Percentiles rank a stretch among this genome's conserved stretches.
These are phyloP conservation scores for Thera obeliscata DNA, from an alignment of 2,888 invertebrate species.

Conservation along the genomic window DNA sequence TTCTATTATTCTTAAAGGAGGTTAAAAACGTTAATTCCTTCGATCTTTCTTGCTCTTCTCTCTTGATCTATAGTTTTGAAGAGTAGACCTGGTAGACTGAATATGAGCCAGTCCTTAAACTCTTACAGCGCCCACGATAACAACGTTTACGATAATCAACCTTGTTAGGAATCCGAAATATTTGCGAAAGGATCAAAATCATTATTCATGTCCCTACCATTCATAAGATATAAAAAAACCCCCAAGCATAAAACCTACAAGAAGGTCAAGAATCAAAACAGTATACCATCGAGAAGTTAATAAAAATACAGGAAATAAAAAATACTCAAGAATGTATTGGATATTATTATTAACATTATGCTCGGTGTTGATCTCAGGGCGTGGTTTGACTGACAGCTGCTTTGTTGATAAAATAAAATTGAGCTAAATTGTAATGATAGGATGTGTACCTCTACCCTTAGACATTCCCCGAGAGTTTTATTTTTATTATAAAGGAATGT, in stretches of 20 bases:
- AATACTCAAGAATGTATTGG: conserved; percentile 19
- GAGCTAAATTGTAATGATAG: too few species aligned
- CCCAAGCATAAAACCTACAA: neutral
- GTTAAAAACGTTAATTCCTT: too few species aligned
- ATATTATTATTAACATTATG: conserved; percentile 6
- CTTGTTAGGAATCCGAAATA: neutral
- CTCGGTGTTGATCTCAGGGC: conserved; percentile 5
- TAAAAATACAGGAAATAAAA: conserved; percentile 5
- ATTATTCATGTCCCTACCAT: conserved; percentile 6
- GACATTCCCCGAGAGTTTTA: too few species aligned
- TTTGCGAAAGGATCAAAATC: conserved; percentile 1
- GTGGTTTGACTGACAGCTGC: conserved; percentile 10
- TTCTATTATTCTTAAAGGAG: too few species aligned
- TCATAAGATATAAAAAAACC: conserved; percentile 1
- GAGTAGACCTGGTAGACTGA: too few species aligned
- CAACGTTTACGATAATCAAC: neutral
- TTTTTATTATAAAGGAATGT: too few species aligned
- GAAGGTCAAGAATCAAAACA: conserved; percentile 15
- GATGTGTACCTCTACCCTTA: too few species aligned
- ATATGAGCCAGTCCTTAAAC: neutral
- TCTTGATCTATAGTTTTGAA: too few species aligned
- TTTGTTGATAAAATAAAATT: neutral
- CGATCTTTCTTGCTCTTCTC: too few species aligned
- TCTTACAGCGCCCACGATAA: neutral
- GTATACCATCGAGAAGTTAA: conserved; percentile 7